A percentile compares a stretch with the other conserved stretches of the same genome.
Conservation (phyloP, 2,113 vertebrate species). For the Leucoraja erinaceus region DNA sequence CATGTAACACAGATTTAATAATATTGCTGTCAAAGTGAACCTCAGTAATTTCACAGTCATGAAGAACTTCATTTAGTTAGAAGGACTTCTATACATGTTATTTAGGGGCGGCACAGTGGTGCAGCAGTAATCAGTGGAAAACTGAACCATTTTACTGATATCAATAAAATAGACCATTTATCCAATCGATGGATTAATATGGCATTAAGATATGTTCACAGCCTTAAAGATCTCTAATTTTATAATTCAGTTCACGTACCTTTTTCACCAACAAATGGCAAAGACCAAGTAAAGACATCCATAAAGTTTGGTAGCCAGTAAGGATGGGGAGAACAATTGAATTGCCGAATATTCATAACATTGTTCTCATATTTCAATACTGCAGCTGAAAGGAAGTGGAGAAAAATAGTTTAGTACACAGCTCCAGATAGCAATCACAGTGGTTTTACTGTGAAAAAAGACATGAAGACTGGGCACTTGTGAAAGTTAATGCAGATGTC, state of each 20-base stretch:
- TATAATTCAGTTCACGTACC: constrained; percentile 46
- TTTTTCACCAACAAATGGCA: constrained; percentile 72
- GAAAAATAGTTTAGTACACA: background rate
- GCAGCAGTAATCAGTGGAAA: background rate
- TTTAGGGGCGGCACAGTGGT: too few relatives aligned
- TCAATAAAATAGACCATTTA: background rate
- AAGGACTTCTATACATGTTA: too few relatives aligned
- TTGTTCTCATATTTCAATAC: constrained; percentile 74
- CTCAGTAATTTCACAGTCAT: too few relatives aligned
- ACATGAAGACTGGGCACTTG: too few relatives aligned
- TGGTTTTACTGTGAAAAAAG: too few relatives aligned
- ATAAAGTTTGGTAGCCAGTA: constrained; percentile 77
- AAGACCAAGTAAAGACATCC: constrained; percentile 77
- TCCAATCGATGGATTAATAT: background rate
- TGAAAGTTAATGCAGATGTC: too few relatives aligned
- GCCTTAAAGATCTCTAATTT: background rate
- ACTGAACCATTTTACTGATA: background rate
- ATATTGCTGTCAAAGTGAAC: too few relatives aligned
- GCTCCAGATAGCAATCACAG: background rate
- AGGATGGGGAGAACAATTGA: constrained; percentile 72
- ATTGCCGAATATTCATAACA: constrained; percentile 76
- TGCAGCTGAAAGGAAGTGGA: constrained; percentile 54
- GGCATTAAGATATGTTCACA: background rate
- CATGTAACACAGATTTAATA: too few relatives aligned
- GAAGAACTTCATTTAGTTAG: too few relatives aligned